A percentile compares a stretch with the other conserved stretches of the same genome.
These are phyloP conservation scores for Microchirus variegatus DNA, from an alignment of 2,797 vertebrate species.

Conservation along the genomic window DNA sequence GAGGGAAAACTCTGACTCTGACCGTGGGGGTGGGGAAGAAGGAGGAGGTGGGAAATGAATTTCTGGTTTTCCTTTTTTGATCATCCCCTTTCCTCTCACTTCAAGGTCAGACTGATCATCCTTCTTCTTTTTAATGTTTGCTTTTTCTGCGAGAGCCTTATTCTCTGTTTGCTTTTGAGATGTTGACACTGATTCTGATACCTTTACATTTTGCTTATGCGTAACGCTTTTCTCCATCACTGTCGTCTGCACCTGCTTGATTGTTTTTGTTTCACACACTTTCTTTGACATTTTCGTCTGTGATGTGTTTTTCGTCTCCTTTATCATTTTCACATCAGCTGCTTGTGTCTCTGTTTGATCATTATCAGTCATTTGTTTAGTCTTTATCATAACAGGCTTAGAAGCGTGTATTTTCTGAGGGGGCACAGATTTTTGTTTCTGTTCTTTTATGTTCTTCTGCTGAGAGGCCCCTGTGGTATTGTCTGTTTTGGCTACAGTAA, in stretches of 20 bases:
- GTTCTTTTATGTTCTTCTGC: constrained; percentile 64
- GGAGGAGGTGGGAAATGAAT: constrained; percentile 86
- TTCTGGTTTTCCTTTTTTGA: constrained; percentile 79
- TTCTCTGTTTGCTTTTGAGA: constrained; percentile 54
- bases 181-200: constrained; percentile 27
- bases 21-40: constrained; percentile 77
- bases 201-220: constrained; percentile 31
- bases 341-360: constrained; percentile 62
- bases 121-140: constrained; percentile 68
- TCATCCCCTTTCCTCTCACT: constrained; percentile 63
- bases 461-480: constrained; percentile 62
- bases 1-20: constrained; percentile 87
- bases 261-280: constrained; percentile 64
- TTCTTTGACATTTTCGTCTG: constrained; percentile 64
- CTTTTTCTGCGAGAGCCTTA: constrained; percentile 58
- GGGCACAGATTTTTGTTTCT: constrained; percentile 64
- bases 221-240: constrained; percentile 64
- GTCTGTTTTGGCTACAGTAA: constrained; percentile 68
- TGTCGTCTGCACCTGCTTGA: constrained; percentile 74
- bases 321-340: constrained; percentile 47
- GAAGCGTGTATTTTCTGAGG: constrained; percentile 61
- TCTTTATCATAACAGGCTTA: constrained; percentile 67
- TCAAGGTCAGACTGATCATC: constrained; percentile 59
- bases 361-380: constrained; percentile 65
- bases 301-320: constrained; percentile 54